These are phyloP conservation scores for Saimiri boliviensis DNA, from an alignment of 2,113 vertebrate species.

Conservation along the genomic window DNA sequence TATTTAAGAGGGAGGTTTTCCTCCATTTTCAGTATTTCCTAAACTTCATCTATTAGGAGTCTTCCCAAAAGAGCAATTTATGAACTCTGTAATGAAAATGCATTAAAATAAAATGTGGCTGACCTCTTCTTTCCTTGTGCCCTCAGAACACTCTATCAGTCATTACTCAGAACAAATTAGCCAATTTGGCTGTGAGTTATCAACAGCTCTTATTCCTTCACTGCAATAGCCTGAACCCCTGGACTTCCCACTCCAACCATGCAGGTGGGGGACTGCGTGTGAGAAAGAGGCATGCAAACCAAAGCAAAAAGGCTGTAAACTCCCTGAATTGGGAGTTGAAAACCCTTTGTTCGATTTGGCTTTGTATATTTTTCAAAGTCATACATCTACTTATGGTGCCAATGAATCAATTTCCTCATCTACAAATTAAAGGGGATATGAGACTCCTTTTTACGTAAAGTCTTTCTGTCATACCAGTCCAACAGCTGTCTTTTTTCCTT, in stretches of 20 bases:
- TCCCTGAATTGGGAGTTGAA: not conserved
- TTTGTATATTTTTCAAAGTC: not conserved
- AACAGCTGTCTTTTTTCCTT: not conserved
- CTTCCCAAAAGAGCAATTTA: conserved; percentile 53
- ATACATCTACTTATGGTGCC: not conserved
- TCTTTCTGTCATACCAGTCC: not conserved
- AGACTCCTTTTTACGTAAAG: not conserved
- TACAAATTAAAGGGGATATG: not conserved
- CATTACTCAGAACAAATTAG: conserved; percentile 16
- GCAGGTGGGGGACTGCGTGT: not conserved
- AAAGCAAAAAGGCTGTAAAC: not conserved
- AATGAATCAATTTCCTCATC: not conserved
- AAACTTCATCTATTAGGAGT: conserved; percentile 50
- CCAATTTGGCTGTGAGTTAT: not conserved
- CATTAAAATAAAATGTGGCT: conserved; percentile 48
- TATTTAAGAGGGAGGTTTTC: conserved; percentile 39
- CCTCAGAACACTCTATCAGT: not conserved
- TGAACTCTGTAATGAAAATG: conserved; percentile 50
- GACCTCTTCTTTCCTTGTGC: not conserved
- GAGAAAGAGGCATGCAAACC: not conserved
- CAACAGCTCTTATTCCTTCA: not conserved
- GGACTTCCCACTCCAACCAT: not conserved
- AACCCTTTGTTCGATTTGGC: not conserved
- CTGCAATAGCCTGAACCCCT: not conserved
- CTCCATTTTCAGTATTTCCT: conserved; percentile 30